Conservation (phyloP, 2,888 invertebrate genomes). For the Andrena trimmerana region DNA sequence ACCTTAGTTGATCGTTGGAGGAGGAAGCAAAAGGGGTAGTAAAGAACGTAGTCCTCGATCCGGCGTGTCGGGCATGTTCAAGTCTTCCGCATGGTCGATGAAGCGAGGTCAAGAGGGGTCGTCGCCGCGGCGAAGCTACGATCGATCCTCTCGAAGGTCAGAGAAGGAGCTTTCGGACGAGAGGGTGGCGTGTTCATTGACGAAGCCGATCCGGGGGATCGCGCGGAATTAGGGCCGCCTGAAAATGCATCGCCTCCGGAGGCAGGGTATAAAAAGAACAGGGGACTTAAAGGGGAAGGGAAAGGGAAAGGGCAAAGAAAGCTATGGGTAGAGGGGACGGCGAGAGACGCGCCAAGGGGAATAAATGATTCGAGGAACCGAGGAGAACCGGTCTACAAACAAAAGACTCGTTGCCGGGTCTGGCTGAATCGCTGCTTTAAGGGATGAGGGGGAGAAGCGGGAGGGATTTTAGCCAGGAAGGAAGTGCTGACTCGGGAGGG, state of each 20-base stretch:
- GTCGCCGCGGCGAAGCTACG: conserved; percentile 44
- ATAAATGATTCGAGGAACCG: conserved; percentile 82
- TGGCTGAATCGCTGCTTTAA: conserved; percentile 59
- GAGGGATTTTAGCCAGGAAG: conserved; percentile 55
- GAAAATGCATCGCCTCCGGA: too few relatives aligned
- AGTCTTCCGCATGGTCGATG: conserved; percentile 55
- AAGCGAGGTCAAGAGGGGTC: conserved; percentile 66
- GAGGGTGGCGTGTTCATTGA: conserved; percentile 54
- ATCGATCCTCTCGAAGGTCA: conserved; percentile 68
- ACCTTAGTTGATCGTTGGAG: too few relatives aligned
- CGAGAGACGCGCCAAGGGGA: conserved; percentile 59
- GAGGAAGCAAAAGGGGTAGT: too few relatives aligned
- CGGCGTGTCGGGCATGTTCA: conserved; percentile 26
- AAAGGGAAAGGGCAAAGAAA: conserved; percentile 13
- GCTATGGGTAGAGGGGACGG: conserved; percentile 9
- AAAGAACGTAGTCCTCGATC: conserved; percentile 43
- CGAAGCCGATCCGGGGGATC: conserved; percentile 31
- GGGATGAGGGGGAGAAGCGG: conserved; percentile 43
- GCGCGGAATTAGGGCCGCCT: conserved; percentile 39
- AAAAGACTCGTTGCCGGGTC: conserved; percentile 76
- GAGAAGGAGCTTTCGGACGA: conserved; percentile 54
- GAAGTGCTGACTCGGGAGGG: conserved; percentile 62
- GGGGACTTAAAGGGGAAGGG: conserved; percentile 9
- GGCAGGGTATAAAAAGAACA: conserved; percentile 40
- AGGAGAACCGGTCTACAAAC: conserved; percentile 79